Conservation (phyloP, 2,888 invertebrate genomes). For the Sclerodermus sp. region DNA sequence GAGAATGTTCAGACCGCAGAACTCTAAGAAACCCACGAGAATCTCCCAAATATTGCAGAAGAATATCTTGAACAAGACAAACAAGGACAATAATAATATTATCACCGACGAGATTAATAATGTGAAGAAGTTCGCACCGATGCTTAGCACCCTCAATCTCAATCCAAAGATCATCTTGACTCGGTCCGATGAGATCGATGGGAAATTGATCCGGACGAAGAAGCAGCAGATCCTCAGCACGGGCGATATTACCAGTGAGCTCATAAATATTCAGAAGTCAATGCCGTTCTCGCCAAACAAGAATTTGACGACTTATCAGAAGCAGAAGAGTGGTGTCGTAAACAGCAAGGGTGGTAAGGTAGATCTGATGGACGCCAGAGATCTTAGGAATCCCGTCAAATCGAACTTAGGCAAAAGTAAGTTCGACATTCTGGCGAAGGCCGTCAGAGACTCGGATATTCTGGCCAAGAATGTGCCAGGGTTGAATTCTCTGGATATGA, state of each 20-base stretch:
- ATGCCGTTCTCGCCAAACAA: constrained; percentile 46
- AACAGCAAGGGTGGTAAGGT: constrained; percentile 16
- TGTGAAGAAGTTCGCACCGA: constrained; percentile 47
- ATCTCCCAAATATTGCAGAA: constrained; percentile 39
- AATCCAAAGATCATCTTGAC: constrained; percentile 58
- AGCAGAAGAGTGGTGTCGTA: constrained; percentile 35
- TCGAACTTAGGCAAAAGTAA: constrained; percentile 38
- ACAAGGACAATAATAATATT: constrained; percentile 34
- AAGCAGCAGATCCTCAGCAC: constrained; percentile 42
- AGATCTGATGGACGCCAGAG: constrained; percentile 17
- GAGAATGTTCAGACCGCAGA: constrained; percentile 60
- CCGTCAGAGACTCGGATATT: constrained; percentile 47
- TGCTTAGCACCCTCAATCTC: constrained; percentile 56
- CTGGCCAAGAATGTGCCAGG: constrained; percentile 63
- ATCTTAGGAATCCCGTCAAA: constrained; percentile 27
- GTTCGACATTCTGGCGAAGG: constrained; percentile 45
- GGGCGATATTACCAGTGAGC: constrained; percentile 45
- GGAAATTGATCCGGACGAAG: constrained; percentile 37
- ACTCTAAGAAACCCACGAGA: constrained; percentile 41
- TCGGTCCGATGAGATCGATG: constrained; percentile 48
- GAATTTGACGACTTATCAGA: constrained; percentile 40
- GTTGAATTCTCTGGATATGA: constrained; percentile 64
- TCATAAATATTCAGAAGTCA: constrained; percentile 48
- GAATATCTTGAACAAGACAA: constrained; percentile 38
- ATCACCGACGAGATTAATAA: constrained; percentile 26